phyloP scores from a whole-genome alignment of 2,888 invertebrate genomes.

The Julus scandinavius region DNA sequence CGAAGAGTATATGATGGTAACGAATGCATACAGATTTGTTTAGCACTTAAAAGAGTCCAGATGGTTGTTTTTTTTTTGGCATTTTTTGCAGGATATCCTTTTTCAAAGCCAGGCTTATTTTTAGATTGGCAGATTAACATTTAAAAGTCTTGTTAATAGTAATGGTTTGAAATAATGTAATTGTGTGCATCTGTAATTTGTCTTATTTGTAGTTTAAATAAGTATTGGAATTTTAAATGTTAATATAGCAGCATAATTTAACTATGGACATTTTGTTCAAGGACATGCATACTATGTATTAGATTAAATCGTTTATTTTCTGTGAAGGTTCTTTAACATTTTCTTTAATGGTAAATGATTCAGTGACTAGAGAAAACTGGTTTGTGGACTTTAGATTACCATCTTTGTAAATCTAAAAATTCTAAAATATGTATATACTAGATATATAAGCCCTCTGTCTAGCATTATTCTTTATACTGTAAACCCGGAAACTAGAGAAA shows the following conservation, averaged over 20 bases:
- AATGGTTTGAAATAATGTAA: too few species aligned
- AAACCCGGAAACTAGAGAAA: background rate
- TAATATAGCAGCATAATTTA: background rate
- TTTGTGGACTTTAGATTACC: too few species aligned
- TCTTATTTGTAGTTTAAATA: too few species aligned
- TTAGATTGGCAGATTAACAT: too few species aligned
- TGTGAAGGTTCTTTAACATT: background rate
- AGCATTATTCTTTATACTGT: background rate
- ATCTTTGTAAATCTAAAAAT: too few species aligned
- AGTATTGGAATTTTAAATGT: background rate
- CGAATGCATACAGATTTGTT: background rate
- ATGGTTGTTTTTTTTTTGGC: background rate
- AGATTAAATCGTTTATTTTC: background rate
- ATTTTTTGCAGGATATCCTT: background rate
- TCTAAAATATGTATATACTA: too few species aligned
- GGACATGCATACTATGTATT: background rate
- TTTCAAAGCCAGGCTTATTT: background rate
- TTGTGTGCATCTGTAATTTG: too few species aligned
- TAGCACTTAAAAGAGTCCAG: background rate
- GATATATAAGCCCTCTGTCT: background rate
- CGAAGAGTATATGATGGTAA: background rate
- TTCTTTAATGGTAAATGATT: too few species aligned
- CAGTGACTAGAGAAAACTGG: too few species aligned
- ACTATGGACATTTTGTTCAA: background rate
- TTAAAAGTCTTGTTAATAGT: too few species aligned